Evolutionary conservation across 2,113 vertebrate genomes (phyloP).

Genomic region (Echinops telfairi): DNA sequence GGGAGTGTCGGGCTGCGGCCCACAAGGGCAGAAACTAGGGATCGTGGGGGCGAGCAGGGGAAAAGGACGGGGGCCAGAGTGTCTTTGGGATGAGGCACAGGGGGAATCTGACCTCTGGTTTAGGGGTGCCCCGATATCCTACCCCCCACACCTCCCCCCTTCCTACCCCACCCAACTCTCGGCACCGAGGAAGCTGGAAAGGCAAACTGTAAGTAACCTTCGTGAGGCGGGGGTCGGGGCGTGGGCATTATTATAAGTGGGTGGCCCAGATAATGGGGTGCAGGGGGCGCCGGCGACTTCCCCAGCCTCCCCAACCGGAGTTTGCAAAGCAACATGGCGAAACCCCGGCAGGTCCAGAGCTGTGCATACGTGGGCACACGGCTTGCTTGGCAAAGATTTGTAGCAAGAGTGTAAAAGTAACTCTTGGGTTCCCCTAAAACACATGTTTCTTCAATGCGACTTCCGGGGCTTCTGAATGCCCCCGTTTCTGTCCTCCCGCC

Average conservation of each 20-base stretch:
- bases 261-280: slow-evolving; percentile 17
- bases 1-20: slow-evolving; percentile 89
- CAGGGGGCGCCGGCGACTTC: background rate
- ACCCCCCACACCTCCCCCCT: slow-evolving; percentile 56
- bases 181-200: slow-evolving; percentile 53
- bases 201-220: slow-evolving; percentile 73
- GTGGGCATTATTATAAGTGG: background rate
- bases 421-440: slow-evolving; percentile 70
- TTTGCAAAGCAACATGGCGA: slow-evolving; percentile 94
- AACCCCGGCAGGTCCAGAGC: slow-evolving; percentile 84
- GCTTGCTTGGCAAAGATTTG: slow-evolving; percentile 70
- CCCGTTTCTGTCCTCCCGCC: slow-evolving; percentile 25
- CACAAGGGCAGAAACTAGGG: slow-evolving; percentile 87
- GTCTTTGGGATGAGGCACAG: background rate
- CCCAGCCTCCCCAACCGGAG: slow-evolving; percentile 53
- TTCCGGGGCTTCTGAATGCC: slow-evolving; percentile 75
- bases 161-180: slow-evolving; percentile 76
- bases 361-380: slow-evolving; percentile 88
- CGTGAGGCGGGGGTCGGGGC: slow-evolving; percentile 64
- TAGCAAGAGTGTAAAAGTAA: slow-evolving; percentile 48
- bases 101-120: background rate
- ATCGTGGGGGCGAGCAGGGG: slow-evolving; percentile 75
- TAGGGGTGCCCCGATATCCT: slow-evolving; percentile 42
- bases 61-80: background rate
- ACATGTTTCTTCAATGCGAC: slow-evolving; percentile 43